phyloP scores from a whole-genome alignment of 2,888 invertebrate genomes.

The Taenaris catops region DNA sequence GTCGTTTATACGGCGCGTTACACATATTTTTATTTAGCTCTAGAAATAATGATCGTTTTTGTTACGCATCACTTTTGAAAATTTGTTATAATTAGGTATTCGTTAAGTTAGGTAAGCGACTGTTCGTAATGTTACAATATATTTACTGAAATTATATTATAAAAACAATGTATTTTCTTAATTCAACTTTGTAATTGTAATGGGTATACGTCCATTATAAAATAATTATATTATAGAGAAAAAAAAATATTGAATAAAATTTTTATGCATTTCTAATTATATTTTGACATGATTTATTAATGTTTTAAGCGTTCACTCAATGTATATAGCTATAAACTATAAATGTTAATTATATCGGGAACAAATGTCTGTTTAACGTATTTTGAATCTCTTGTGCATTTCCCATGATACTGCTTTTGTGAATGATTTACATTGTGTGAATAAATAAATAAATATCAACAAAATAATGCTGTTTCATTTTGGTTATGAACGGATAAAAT shows the following conservation, averaged over 20 bases:
- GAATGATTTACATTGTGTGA: constrained; percentile 61
- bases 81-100: constrained; percentile 34
- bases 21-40: constrained; percentile 12
- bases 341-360: constrained; percentile 47
- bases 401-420: constrained; percentile 64
- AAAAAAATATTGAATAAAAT: constrained; percentile 40
- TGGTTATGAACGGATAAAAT: no score
- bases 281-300: constrained; percentile 43
- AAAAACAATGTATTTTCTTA: constrained; percentile 61
- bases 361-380: constrained; percentile 55
- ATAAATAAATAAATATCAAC: constrained; percentile 60
- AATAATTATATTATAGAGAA: constrained; percentile 44
- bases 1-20: constrained; percentile 11
- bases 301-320: constrained; percentile 44
- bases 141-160: constrained; percentile 38
- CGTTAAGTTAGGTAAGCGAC: constrained; percentile 66
- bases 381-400: constrained; percentile 75
- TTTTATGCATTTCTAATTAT: constrained; percentile 53
- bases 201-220: constrained; percentile 57
- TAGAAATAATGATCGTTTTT: constrained; percentile 14
- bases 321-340: constrained; percentile 49
- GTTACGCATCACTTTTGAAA: constrained; percentile 21
- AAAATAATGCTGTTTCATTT: constrained; percentile 28
- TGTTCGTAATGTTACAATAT: constrained; percentile 54
- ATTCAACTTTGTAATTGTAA: constrained; percentile 51